Percentiles rank a stretch among this genome's conserved stretches.
These are phyloP conservation scores for Schizopygopsis malacanthus DNA, from an alignment of 2,797 vertebrate species.

Conservation along the genomic window DNA sequence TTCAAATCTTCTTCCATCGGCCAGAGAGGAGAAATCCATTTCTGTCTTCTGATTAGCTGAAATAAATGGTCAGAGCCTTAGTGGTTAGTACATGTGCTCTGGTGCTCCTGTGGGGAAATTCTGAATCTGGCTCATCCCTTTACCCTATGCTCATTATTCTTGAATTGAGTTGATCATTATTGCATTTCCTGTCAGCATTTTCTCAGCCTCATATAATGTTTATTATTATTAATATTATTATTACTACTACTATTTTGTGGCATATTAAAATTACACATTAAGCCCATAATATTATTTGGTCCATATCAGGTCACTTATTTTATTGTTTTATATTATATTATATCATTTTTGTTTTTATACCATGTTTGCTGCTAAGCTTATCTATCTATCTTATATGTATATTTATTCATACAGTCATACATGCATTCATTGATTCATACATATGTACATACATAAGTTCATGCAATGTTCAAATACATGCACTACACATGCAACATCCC, in stretches of 20 bases:
- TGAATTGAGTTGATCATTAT: not conserved
- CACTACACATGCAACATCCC: not conserved
- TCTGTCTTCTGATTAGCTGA: slow-evolving; percentile 37
- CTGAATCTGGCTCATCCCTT: not conserved
- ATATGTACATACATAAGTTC: too few relatives aligned
- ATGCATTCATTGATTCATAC: too few relatives aligned
- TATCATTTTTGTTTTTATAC: not conserved
- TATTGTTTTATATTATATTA: not conserved
- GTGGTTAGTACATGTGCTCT: not conserved
- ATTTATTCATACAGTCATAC: too few relatives aligned
- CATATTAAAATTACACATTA: not conserved
- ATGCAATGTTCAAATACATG: too few relatives aligned
- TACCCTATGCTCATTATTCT: not conserved
- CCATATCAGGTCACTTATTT: not conserved
- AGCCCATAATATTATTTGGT: not conserved
- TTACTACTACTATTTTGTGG: not conserved
- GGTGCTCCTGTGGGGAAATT: not conserved
- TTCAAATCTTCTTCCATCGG: slow-evolving; percentile 30
- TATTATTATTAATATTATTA: not conserved
- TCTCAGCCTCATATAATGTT: not conserved
- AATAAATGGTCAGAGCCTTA: slow-evolving; percentile 1
- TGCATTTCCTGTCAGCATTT: not conserved
- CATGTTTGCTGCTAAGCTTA: not conserved
- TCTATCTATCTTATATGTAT: too few relatives aligned
- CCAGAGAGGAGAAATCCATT: slow-evolving; percentile 14